These are phyloP conservation scores for Eilema depressum DNA, from an alignment of 2,888 invertebrate genomes.

Conservation along the genomic window DNA sequence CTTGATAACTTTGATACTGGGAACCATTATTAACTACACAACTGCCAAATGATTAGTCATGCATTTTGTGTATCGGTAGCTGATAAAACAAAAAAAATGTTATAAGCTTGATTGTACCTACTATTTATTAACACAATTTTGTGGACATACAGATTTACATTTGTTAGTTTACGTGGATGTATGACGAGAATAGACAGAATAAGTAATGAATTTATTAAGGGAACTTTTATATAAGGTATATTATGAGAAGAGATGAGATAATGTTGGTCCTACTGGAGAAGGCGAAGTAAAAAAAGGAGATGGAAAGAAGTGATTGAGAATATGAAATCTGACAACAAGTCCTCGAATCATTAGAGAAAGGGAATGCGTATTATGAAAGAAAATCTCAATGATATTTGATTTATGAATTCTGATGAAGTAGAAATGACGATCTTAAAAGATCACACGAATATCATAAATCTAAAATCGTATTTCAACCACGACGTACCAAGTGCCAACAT, in stretches of 20 bases:
- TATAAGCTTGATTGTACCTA: constrained; percentile 12
- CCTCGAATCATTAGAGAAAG: neutral
- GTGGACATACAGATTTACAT: neutral
- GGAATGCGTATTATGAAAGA: neutral
- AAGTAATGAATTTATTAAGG: neutral
- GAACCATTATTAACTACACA: constrained; percentile 51
- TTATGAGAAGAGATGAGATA: too few species aligned
- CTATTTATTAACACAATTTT: constrained; percentile 13
- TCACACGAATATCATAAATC: neutral
- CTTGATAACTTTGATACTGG: constrained; percentile 55
- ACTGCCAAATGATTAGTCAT: constrained; percentile 55
- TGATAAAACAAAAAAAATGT: constrained; percentile 31
- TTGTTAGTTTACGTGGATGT: neutral
- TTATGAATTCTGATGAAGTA: neutral
- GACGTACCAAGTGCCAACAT: neutral
- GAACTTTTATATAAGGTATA: neutral
- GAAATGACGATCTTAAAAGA: too few species aligned
- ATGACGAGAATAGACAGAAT: neutral
- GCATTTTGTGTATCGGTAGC: constrained; percentile 26
- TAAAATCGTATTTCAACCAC: neutral
- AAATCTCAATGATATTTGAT: too few species aligned
- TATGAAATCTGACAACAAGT: too few species aligned
- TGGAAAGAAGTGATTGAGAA: too few species aligned
- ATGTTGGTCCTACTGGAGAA: too few species aligned
- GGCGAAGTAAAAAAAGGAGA: too few species aligned